phyloP scores from a whole-genome alignment of 2,797 vertebrate species.

The Phataginus tricuspis region DNA sequence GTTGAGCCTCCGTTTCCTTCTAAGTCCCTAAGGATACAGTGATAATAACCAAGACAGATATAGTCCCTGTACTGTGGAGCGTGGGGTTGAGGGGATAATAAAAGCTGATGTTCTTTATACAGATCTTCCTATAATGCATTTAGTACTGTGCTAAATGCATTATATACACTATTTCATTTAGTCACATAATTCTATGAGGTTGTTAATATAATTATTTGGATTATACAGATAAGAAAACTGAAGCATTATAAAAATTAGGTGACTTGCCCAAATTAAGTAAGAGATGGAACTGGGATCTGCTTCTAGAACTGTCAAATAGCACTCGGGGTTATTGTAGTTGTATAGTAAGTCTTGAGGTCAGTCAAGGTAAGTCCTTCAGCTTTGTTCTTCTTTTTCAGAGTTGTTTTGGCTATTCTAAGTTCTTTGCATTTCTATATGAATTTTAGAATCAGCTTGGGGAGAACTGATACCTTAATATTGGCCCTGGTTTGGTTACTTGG shows the following conservation, averaged over 20 bases:
- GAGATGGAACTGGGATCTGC: neutral
- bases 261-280: neutral
- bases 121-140: neutral
- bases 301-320: neutral
- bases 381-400: neutral
- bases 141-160: neutral
- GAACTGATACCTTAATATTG: neutral
- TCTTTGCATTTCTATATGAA: neutral
- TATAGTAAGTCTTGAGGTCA: conserved; percentile 24
- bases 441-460: conserved; percentile 5
- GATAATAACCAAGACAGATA: neutral
- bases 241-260: neutral
- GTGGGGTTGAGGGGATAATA: neutral
- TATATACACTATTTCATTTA: neutral
- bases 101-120: neutral
- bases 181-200: neutral
- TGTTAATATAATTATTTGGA: conserved; percentile 33
- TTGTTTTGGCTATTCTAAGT: conserved; percentile 31
- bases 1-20: neutral
- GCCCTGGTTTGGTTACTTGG: neutral
- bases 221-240: conserved; percentile 22
- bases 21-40: neutral
- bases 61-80: neutral
- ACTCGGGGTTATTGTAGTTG: neutral
- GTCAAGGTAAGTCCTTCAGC: neutral